These are phyloP conservation scores for Proisotoma minuta DNA, from an alignment of 2,888 invertebrate genomes.

Conservation along the genomic window DNA sequence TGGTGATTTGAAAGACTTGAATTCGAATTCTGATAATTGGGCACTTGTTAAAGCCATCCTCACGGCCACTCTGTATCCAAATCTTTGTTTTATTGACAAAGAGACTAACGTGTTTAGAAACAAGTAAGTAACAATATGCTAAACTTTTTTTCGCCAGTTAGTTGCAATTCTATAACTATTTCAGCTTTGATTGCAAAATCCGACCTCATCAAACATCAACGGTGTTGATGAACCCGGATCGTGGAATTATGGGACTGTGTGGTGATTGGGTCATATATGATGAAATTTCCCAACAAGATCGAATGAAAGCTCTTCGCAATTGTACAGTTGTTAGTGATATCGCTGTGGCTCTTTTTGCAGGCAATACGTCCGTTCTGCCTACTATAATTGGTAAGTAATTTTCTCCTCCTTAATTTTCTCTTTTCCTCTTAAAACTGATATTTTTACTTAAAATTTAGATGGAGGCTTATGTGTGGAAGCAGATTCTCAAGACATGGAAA, in stretches of 20 bases:
- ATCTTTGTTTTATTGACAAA: constrained; percentile 54
- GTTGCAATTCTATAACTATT: not conserved
- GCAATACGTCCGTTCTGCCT: constrained; percentile 49
- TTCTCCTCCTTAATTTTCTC: not conserved
- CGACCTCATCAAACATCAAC: constrained; percentile 62
- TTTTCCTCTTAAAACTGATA: not conserved
- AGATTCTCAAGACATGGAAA: not conserved
- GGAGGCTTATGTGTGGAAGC: not conserved
- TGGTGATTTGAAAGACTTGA: constrained; percentile 70
- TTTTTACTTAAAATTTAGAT: not conserved
- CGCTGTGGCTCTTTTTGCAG: constrained; percentile 73
- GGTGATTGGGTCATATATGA: constrained; percentile 83
- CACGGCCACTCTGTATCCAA: constrained; percentile 84
- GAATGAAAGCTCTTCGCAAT: constrained; percentile 68
- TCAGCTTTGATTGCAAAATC: constrained; percentile 56
- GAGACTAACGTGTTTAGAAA: constrained; percentile 25
- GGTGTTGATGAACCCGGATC: constrained; percentile 51
- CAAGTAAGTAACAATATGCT: constrained; percentile 20
- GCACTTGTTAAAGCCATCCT: constrained; percentile 85
- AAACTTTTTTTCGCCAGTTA: not conserved
- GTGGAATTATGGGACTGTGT: constrained; percentile 54
- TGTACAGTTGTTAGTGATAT: constrained; percentile 76
- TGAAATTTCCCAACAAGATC: constrained; percentile 70
- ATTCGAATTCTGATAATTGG: constrained; percentile 79
- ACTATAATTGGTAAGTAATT: not conserved